These are phyloP conservation scores for Garra rufa DNA, from an alignment of 2,113 vertebrate genomes.

Conservation along the genomic window DNA sequence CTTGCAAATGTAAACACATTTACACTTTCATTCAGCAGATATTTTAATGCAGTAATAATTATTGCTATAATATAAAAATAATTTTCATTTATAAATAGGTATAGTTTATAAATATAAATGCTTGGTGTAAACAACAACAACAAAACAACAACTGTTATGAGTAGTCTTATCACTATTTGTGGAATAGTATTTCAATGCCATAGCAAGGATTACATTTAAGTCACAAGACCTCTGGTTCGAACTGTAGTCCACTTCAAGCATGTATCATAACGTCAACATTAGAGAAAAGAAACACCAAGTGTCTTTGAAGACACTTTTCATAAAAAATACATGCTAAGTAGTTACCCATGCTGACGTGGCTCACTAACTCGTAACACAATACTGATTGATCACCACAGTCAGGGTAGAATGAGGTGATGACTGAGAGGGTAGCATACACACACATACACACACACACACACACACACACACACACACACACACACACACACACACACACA, in stretches of 20 bases:
- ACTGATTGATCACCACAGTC: conserved; percentile 22
- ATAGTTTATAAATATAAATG: neutral
- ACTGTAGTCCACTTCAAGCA: neutral
- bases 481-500: too few relatives aligned
- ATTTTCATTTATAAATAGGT: neutral
- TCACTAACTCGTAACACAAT: conserved; percentile 50
- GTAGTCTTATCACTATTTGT: conserved; percentile 22
- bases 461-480: too few relatives aligned
- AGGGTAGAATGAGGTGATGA: neutral
- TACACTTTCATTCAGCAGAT: neutral
- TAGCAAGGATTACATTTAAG: neutral
- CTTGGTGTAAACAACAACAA: neutral
- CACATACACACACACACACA: neutral
- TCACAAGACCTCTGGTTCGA: conserved; percentile 1
- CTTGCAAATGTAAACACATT: neutral
- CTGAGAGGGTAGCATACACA: neutral
- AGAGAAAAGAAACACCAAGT: neutral
- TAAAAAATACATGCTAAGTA: conserved; percentile 58
- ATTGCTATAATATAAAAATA: neutral
- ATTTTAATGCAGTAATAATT: neutral
- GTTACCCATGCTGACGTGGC: conserved; percentile 26
- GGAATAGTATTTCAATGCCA: neutral
- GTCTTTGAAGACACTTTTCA: conserved; percentile 37
- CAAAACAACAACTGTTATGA: neutral
- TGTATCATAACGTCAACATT: neutral